Evolutionary conservation across 2,888 invertebrate genomes (phyloP).

Genomic region (Hololepta plana): DNA sequence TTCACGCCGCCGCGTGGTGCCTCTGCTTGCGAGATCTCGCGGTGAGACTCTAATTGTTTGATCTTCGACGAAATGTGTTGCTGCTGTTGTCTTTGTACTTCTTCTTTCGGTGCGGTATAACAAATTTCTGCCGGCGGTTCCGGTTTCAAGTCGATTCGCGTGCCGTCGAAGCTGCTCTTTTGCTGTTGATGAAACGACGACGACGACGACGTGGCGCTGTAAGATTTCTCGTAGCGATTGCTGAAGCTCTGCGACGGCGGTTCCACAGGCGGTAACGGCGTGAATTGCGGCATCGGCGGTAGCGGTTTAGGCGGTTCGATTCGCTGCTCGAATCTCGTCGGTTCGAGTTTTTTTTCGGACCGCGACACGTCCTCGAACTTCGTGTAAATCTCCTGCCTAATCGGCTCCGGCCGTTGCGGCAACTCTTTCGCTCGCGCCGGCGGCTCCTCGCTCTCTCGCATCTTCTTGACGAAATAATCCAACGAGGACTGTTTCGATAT

Average conservation of each 20-base stretch:
- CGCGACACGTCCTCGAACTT: conserved; percentile 23
- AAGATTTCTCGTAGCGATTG: not conserved
- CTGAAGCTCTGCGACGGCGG: not conserved
- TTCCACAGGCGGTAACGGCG: conserved; percentile 4
- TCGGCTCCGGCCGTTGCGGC: conserved; percentile 17
- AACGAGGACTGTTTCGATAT: conserved; percentile 45
- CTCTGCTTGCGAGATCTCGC: conserved; percentile 25
- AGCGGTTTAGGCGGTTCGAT: conserved; percentile 15
- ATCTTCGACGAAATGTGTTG: conserved; percentile 39
- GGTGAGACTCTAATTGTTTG: conserved; percentile 37
- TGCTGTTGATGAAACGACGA: conserved; percentile 13
- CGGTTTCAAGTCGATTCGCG: no score
- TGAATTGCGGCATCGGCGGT: conserved; percentile 13
- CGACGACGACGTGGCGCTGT: conserved; percentile 4
- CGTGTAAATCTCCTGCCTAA: conserved; percentile 25
- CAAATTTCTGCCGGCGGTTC: conserved; percentile 56
- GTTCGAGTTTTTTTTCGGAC: conserved; percentile 19
- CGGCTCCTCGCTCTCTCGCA: conserved; percentile 30
- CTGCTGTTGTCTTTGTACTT: conserved; percentile 26
- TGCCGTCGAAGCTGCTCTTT: no score
- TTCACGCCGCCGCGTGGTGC: conserved; percentile 38
- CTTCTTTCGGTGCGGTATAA: conserved; percentile 36
- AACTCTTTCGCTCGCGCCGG: conserved; percentile 22
- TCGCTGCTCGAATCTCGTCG: conserved; percentile 12
- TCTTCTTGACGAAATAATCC: conserved; percentile 46